A percentile compares a stretch with the other conserved stretches of the same genome.
Evolutionary conservation across 2,888 invertebrate species (phyloP).

Genomic region (Mesochorus sp.): DNA sequence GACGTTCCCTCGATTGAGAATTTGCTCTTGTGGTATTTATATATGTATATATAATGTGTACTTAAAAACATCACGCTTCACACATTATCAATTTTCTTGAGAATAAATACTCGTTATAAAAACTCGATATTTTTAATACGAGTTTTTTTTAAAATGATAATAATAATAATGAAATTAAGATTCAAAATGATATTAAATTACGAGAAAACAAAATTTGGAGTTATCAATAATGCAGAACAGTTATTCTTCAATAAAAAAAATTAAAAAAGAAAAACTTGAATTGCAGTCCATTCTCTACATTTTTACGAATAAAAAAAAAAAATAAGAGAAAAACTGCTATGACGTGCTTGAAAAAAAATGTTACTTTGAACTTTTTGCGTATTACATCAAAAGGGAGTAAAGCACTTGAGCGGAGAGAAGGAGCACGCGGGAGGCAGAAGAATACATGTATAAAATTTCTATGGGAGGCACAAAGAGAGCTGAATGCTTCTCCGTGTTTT

Average conservation of each 20-base stretch:
- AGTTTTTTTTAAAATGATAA: conserved; percentile 3
- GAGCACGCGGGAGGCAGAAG: not conserved
- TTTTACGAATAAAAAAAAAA: too few relatives aligned
- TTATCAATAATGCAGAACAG: too few relatives aligned
- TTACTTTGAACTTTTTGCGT: conserved; percentile 42
- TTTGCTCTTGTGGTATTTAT: conserved; percentile 7
- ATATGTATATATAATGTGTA: not conserved
- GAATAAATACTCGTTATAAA: not conserved
- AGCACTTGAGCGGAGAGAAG: conserved; percentile 2
- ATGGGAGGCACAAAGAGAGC: conserved; percentile 13
- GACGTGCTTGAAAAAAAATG: conserved; percentile 36
- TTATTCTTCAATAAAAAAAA: too few relatives aligned
- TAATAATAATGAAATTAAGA: not conserved
- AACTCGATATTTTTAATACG: not conserved
- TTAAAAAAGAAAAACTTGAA: too few relatives aligned
- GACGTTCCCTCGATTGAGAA: conserved; percentile 26
- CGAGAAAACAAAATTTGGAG: too few relatives aligned
- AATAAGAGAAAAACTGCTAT: too few relatives aligned
- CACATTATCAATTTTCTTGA: too few relatives aligned
- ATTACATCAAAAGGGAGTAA: conserved; percentile 6
- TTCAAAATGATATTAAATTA: not conserved
- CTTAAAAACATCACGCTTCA: too few relatives aligned
- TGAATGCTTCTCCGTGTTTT: conserved; percentile 1
- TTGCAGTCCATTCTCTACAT: too few relatives aligned
- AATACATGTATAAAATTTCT: not conserved